Base-by-base conservation (phyloP, 2,888 invertebrate species). In the Dicyrtomina minuta region DNA sequence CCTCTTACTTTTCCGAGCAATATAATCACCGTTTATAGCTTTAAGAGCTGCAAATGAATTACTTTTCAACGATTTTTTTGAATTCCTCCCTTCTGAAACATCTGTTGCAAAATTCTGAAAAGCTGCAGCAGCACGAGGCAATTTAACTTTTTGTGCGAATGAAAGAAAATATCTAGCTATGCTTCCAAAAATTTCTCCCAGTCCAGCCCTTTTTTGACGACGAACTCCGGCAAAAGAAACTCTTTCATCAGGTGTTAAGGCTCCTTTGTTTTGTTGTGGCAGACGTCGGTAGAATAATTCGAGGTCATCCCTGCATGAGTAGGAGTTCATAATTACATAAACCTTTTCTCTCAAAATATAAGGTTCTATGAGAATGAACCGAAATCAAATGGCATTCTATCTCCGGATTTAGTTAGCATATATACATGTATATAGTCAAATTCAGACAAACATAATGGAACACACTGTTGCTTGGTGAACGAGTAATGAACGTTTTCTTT, bases 371-470 rank as follows among this genome's bases (percentile, higher is more conserved):
- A 27, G 22, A 69, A 56, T 10, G n/a, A 17, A 12, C 46, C 46
- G 46, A 64, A 62, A n/a, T 44, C 56, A 41, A 69, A 69, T 56
- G 64, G n/a, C 1, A 64, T 26, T 8, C 22, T 1, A 10, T 64
- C 64, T 24, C 69, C 69, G 1, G 58, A 17, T 56, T 69, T 64
- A 1, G n/a, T 58, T n/a, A 39, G 4, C 44, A 69, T 58, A 49
- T 69, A 58, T 20, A 64, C 27, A 17, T 64, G 64, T 3, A 69
- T 69, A 10, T 15, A 22, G 17, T 69, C 64, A 64, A 69, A 44
- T 8, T 55, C 22, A 12, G 43, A 17, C 15, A 43, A 12, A 8
- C 44, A 22, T 27, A 69, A 33, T 0, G 51, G 44, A 6, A 64
- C 20, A 27, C 26, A 69, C 1, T 69, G 56, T 6, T 44, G 56